Conservation (phyloP, 1,140 invertebrate genomes). For the Chymomyza costata region DNA sequence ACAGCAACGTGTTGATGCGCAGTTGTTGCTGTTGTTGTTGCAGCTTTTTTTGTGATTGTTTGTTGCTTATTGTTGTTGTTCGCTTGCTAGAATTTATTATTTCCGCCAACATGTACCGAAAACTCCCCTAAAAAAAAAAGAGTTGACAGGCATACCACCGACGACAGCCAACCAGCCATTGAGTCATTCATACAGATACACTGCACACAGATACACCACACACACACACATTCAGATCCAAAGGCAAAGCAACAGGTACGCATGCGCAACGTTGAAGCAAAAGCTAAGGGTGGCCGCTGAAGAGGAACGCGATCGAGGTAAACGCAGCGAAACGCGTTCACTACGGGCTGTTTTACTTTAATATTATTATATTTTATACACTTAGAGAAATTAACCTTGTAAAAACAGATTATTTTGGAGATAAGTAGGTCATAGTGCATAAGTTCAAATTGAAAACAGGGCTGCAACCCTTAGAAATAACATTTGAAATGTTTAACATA, state of each 20-base stretch:
- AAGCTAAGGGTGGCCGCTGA: constrained; percentile 39
- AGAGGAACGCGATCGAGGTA: constrained; percentile 37
- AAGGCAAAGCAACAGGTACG: constrained; percentile 35
- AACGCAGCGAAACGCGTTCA: constrained; percentile 50
- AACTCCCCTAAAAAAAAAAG: constrained; percentile 7
- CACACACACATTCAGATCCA: too few species aligned
- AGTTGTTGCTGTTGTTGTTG: constrained; percentile 4
- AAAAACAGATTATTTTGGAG: too few species aligned
- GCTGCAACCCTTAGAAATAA: too few species aligned
- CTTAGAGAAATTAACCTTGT: too few species aligned
- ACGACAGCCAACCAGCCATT: too few species aligned
- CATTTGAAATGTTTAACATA: too few species aligned
- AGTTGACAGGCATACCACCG: constrained; percentile 32
- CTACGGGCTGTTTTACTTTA: constrained; percentile 16
- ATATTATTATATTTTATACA: too few species aligned
- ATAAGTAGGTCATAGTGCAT: too few species aligned
- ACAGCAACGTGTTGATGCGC: background rate
- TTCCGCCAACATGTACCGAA: constrained; percentile 43
- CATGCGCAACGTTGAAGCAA: constrained; percentile 28
- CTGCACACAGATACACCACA: too few species aligned
- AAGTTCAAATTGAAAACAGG: too few species aligned
- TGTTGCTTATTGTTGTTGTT: too few species aligned
- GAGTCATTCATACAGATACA: constrained; percentile 32
- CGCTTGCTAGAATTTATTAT: constrained; percentile 55
- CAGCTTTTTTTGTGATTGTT: constrained; percentile 8